These are phyloP conservation scores for Geotrupes spiniger DNA, from an alignment of 2,888 invertebrate species.

Conservation along the genomic window DNA sequence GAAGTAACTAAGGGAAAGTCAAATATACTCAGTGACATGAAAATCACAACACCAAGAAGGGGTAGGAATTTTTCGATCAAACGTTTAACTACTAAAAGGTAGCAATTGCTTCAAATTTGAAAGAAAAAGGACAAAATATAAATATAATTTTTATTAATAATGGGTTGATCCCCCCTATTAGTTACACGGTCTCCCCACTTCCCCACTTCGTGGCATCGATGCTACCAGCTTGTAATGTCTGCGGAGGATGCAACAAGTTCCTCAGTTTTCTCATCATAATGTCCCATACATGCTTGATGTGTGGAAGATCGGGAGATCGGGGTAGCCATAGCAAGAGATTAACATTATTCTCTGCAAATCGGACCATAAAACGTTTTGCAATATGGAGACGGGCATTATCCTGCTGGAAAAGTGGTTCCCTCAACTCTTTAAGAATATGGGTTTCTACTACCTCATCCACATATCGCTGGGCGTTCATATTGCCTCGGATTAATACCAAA, in stretches of 20 bases:
- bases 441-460: conserved; percentile 8
- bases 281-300: conserved; percentile 10
- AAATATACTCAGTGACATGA: too few species aligned
- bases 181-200: too few species aligned
- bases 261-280: conserved; percentile 7
- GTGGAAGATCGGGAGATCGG: conserved; percentile 6
- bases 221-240: not conserved
- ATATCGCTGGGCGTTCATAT: conserved; percentile 3
- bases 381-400: not conserved
- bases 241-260: conserved; percentile 7
- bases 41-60: too few species aligned
- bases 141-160: too few species aligned
- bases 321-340: conserved; percentile 8
- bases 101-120: too few species aligned
- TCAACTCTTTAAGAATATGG: conserved; percentile 2
- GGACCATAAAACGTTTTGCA: not conserved
- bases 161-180: too few species aligned
- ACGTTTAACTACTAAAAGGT: too few species aligned
- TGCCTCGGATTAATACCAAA: conserved; percentile 10
- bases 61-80: too few species aligned
- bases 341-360: not conserved
- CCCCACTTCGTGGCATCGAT: not conserved
- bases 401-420: not conserved
- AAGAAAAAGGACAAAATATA: too few species aligned
- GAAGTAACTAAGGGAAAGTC: too few species aligned